A percentile compares a stretch with the other conserved stretches of the same genome.
Conservation (phyloP, 2,113 vertebrate species). For the Pachypanchax playfairii region DNA sequence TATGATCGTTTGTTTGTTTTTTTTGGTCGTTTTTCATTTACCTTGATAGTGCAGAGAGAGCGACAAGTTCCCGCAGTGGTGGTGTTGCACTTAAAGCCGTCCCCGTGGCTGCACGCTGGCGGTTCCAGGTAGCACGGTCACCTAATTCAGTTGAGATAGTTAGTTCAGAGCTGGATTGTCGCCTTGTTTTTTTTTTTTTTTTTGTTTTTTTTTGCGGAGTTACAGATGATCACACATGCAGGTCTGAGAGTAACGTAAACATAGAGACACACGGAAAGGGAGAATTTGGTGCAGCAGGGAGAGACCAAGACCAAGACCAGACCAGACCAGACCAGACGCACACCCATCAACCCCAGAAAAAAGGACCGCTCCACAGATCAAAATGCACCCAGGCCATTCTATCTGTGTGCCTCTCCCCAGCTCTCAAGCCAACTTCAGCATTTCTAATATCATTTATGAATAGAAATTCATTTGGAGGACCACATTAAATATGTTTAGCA, state of each 20-base stretch:
- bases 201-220: conserved; percentile 47
- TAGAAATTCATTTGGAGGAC: conserved; percentile 12
- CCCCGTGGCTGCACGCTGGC: conserved; percentile 56
- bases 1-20: conserved; percentile 27
- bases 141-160: conserved; percentile 81
- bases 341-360: conserved; percentile 60
- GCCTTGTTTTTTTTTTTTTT: conserved; percentile 17
- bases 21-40: conserved; percentile 57
- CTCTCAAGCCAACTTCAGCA: conserved; percentile 45
- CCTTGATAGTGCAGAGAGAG: conserved; percentile 69
- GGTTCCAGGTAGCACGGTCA: conserved; percentile 62
- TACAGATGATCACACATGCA: conserved; percentile 75
- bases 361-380: conserved; percentile 75
- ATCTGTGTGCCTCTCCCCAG: conserved; percentile 78
- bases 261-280: conserved; percentile 69
- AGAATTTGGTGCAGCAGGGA: conserved; percentile 59
- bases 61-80: conserved; percentile 60
- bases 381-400: conserved; percentile 73
- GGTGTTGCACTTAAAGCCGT: conserved; percentile 68
- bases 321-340: conserved; percentile 70
- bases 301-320: conserved; percentile 41
- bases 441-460: neutral
- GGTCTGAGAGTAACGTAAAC: conserved; percentile 64
- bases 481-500: neutral
- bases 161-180: conserved; percentile 72